These are phyloP conservation scores for Astyanax mexicanus DNA, from an alignment of 2,797 vertebrate genomes.

Conservation along the genomic window DNA sequence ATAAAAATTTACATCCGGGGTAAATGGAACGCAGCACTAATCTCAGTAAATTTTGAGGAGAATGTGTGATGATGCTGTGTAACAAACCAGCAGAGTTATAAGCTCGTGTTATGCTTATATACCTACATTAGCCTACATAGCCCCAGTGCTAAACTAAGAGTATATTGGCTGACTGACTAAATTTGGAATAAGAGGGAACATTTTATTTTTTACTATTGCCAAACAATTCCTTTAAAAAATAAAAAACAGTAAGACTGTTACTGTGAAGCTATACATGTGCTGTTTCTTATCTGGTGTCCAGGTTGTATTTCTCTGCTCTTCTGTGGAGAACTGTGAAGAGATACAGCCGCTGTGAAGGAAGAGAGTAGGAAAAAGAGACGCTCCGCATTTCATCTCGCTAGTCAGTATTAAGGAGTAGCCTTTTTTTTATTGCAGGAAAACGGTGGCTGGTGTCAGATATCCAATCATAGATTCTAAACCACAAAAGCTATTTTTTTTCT, in stretches of 20 bases:
- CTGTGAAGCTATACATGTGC: neutral
- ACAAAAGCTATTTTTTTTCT: slow-evolving; percentile 47
- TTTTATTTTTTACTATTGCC: neutral
- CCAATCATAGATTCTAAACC: slow-evolving; percentile 2
- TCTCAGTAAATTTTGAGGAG: neutral
- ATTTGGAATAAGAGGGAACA: neutral
- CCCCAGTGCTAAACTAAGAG: too few relatives aligned
- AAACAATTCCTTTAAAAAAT: neutral
- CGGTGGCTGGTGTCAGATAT: slow-evolving; percentile 50
- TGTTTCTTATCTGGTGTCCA: neutral
- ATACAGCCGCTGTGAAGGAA: slow-evolving; percentile 21
- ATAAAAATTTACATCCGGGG: too few relatives aligned
- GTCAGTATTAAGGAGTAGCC: slow-evolving; percentile 45
- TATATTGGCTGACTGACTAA: neutral
- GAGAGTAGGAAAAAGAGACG: slow-evolving; percentile 41
- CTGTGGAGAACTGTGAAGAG: neutral
- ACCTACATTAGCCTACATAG: neutral
- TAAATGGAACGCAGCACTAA: too few relatives aligned
- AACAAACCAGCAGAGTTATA: neutral
- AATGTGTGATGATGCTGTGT: too few relatives aligned
- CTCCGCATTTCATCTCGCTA: slow-evolving; percentile 54
- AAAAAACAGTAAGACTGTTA: slow-evolving; percentile 15
- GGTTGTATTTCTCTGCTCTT: neutral
- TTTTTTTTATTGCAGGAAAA: slow-evolving; percentile 37
- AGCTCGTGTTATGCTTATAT: neutral